Percentiles rank a stretch among this genome's conserved stretches.
Evolutionary conservation across 2,797 vertebrate species (phyloP).

Genomic region (Aeoliscus strigatus): DNA sequence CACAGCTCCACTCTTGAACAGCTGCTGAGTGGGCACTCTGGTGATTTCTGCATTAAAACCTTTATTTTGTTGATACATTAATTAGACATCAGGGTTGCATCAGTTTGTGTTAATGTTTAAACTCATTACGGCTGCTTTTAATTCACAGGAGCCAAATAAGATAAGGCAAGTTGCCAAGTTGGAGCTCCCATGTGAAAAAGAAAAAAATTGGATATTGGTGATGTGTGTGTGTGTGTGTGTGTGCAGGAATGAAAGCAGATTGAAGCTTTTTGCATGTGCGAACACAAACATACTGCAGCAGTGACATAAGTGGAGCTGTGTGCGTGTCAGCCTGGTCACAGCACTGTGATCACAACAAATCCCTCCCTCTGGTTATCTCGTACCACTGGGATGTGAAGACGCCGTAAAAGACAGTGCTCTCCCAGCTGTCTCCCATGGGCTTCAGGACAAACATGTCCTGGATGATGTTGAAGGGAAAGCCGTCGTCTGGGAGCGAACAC

Average conservation of each 20-base stretch:
- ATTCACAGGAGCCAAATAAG: slow-evolving; percentile 27
- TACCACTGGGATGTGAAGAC: slow-evolving; percentile 95
- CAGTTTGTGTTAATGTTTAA: slow-evolving; percentile 32
- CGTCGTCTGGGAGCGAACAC: slow-evolving; percentile 84
- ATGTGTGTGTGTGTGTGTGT: neutral
- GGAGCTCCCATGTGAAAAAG: slow-evolving; percentile 16
- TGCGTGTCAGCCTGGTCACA: neutral
- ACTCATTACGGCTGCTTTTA: slow-evolving; percentile 44
- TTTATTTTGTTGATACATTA: slow-evolving; percentile 39
- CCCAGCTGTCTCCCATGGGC: slow-evolving; percentile 77
- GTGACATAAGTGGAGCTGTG: slow-evolving; percentile 5
- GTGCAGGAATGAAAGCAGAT: neutral
- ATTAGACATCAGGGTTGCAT: slow-evolving; percentile 27
- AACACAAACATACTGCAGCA: slow-evolving; percentile 13
- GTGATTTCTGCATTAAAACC: slow-evolving; percentile 28
- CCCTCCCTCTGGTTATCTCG: slow-evolving; percentile 5
- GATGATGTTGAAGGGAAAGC: slow-evolving; percentile 91
- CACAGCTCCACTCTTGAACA: slow-evolving; percentile 23
- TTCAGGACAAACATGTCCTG: slow-evolving; percentile 90
- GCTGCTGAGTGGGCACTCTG: slow-evolving; percentile 20
- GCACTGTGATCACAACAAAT: slow-evolving; percentile 3
- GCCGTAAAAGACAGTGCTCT: slow-evolving; percentile 83
- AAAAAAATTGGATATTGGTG: slow-evolving; percentile 22
- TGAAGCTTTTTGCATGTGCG: slow-evolving; percentile 2
- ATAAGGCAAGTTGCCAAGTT: slow-evolving; percentile 23